A percentile compares a stretch with the other conserved stretches of the same genome.
phyloP scores from a whole-genome alignment of 2,113 vertebrate genomes.

The Uria aalge region DNA sequence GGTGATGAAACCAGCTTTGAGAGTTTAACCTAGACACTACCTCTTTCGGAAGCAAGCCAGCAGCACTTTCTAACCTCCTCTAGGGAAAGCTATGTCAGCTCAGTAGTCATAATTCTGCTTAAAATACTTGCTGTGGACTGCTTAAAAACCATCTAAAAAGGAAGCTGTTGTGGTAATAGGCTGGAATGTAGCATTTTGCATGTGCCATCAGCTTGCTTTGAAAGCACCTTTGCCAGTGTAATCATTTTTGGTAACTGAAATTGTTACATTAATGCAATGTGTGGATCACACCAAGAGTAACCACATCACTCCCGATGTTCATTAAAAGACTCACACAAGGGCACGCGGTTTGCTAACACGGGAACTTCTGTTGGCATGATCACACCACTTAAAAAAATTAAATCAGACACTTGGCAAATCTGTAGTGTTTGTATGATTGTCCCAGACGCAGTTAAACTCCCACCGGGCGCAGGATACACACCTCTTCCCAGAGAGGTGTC shows the following conservation, averaged over 20 bases:
- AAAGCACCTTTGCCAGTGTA: not conserved
- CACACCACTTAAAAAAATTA: not conserved
- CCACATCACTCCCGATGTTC: rapidly evolving
- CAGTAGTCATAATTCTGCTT: not conserved
- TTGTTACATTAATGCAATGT: rapidly evolving
- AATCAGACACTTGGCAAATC: not conserved
- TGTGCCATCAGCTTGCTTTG: not conserved
- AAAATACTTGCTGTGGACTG: not conserved
- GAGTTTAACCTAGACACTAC: not conserved
- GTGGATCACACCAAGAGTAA: not conserved
- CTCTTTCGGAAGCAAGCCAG: not conserved
- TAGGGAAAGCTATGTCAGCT: not conserved
- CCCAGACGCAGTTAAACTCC: not conserved
- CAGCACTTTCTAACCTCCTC: not conserved
- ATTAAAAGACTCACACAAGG: not conserved
- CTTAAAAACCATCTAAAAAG: not conserved
- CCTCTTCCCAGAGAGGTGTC: not conserved
- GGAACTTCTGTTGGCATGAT: not conserved
- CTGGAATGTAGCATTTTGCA: rapidly evolving
- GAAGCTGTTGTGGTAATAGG: not conserved
- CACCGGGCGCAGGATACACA: not conserved
- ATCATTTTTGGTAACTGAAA: not conserved
- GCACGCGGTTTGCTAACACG: not conserved
- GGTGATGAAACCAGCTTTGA: not conserved
- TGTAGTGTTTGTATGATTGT: not conserved